A percentile compares a stretch with the other conserved stretches of the same genome.
phyloP scores from a whole-genome alignment of 2,888 invertebrate genomes.

The Amiota mariae region DNA sequence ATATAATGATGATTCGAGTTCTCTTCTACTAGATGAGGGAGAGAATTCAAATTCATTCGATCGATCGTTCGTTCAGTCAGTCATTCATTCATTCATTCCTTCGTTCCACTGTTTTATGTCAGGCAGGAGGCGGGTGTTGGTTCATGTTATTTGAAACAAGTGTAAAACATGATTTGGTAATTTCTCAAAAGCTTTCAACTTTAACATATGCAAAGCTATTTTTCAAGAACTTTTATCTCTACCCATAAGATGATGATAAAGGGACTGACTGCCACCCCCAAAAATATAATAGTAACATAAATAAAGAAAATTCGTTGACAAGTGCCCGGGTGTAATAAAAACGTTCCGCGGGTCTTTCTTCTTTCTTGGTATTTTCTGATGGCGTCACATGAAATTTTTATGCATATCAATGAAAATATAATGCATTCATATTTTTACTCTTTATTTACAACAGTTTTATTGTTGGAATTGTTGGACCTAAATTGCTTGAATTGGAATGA shows the following conservation, averaged over 20 bases:
- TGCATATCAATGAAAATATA: slow-evolving; percentile 44
- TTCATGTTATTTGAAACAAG: neutral
- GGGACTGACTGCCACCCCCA: too few species aligned
- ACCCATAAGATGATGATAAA: too few species aligned
- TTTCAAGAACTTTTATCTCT: too few species aligned
- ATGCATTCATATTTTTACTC: slow-evolving; percentile 35
- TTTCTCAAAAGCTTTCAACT: slow-evolving; percentile 17
- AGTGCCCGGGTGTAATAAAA: slow-evolving; percentile 39
- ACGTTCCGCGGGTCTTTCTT: slow-evolving; percentile 27
- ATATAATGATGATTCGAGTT: too few species aligned
- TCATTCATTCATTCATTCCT: too few species aligned
- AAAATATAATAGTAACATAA: too few species aligned
- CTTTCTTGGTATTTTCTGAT: slow-evolving; percentile 29
- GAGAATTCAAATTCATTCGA: too few species aligned
- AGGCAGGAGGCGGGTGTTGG: too few species aligned
- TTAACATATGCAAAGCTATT: neutral
- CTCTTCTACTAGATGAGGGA: too few species aligned
- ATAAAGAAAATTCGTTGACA: slow-evolving; percentile 32
- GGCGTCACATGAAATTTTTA: slow-evolving; percentile 44
- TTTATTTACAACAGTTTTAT: neutral
- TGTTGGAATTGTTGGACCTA: neutral
- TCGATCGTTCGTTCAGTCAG: too few species aligned
- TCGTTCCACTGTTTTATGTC: too few species aligned
- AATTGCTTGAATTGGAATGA: neutral
- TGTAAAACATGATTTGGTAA: slow-evolving; percentile 1